Evolutionary conservation across 2,888 invertebrate genomes (phyloP).

Genomic region (Acanthococcus lagerstroemiae): DNA sequence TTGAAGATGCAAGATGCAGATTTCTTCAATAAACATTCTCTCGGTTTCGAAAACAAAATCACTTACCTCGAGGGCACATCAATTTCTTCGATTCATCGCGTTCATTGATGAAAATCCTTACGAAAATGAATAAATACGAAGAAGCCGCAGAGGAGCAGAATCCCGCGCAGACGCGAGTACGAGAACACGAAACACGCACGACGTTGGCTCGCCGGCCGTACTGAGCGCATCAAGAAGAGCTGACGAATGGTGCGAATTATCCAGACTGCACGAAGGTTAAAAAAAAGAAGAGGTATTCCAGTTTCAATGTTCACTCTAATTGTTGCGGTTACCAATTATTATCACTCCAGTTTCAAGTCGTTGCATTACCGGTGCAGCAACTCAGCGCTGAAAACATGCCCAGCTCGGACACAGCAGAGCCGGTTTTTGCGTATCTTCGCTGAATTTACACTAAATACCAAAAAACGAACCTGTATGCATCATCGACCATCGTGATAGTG

Average conservation of each 20-base stretch:
- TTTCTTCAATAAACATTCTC: too few species aligned
- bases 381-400: background rate
- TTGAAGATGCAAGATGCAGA: too few species aligned
- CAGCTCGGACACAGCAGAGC: conserved; percentile 2
- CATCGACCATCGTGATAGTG: too few species aligned
- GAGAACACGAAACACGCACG: background rate
- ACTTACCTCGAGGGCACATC: too few species aligned
- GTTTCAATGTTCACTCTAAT: conserved; percentile 14
- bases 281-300: conserved; percentile 15
- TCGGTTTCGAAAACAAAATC: too few species aligned
- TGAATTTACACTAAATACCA: conserved; percentile 17
- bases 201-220: background rate
- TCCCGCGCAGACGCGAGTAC: too few species aligned
- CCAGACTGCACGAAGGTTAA: background rate
- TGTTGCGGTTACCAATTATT: conserved; percentile 24
- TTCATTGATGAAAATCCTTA: too few species aligned
- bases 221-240: background rate
- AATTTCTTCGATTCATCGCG: too few species aligned
- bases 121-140: too few species aligned
- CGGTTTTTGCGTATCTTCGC: conserved; percentile 14
- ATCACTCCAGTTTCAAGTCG: conserved; percentile 18
- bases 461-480: conserved; percentile 11
- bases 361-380: conserved; percentile 20
- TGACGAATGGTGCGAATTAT: too few species aligned
- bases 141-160: too few species aligned